Evolutionary conservation across 2,888 invertebrate species (phyloP).

Genomic region (Pammene aurita): DNA sequence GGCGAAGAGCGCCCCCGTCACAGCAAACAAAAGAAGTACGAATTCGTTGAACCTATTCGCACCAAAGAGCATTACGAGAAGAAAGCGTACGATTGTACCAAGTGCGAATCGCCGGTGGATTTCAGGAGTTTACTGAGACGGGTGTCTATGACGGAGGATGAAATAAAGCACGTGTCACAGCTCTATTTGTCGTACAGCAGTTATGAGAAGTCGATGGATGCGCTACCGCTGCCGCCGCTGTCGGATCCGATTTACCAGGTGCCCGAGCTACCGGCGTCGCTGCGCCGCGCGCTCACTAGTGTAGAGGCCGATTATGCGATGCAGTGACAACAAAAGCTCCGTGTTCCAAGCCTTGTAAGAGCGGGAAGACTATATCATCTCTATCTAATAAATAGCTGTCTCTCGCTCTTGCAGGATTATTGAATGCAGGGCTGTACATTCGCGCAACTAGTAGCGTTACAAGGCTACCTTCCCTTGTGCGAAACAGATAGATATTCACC

Average conservation of each 20-base stretch:
- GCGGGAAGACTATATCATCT: not conserved
- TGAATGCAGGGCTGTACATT: not conserved
- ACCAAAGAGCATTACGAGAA: constrained; percentile 57
- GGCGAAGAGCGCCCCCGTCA: constrained; percentile 52
- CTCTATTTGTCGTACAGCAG: constrained; percentile 66
- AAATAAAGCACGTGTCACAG: constrained; percentile 67
- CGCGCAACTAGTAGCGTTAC: not conserved
- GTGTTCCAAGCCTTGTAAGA: not conserved
- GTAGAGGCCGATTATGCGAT: constrained; percentile 61
- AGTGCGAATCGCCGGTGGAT: constrained; percentile 67
- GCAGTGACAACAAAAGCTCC: constrained; percentile 49
- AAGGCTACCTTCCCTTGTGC: not conserved
- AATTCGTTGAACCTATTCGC: constrained; percentile 66
- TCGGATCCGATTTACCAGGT: constrained; percentile 71
- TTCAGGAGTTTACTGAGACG: constrained; percentile 67
- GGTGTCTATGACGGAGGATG: constrained; percentile 70
- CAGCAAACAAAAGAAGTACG: constrained; percentile 58
- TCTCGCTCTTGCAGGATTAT: not conserved
- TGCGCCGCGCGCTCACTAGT: constrained; percentile 64
- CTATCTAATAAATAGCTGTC: not conserved
- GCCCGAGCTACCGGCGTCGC: constrained; percentile 67
- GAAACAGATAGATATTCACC: too few species aligned
- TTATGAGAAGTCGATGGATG: constrained; percentile 68
- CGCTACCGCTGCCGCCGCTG: constrained; percentile 68
- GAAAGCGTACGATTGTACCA: constrained; percentile 63